These are phyloP conservation scores for Eupithecia inturbata DNA, from an alignment of 2,888 invertebrate genomes.

Conservation along the genomic window DNA sequence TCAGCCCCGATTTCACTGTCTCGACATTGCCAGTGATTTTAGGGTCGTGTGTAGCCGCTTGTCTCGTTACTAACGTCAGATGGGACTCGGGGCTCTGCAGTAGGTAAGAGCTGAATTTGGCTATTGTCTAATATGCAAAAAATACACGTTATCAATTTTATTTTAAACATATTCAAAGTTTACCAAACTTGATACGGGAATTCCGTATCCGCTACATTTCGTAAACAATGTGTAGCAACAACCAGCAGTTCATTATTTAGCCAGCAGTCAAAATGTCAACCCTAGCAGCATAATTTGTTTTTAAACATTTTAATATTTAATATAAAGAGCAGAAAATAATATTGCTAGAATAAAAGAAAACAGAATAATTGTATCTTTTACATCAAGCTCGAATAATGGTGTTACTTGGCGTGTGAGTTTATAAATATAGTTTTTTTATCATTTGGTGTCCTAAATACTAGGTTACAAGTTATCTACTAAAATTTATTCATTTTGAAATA, in stretches of 20 bases:
- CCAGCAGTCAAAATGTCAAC: not conserved
- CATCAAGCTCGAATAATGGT: not conserved
- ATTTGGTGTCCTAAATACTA: not conserved
- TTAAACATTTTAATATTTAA: not conserved
- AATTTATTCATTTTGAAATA: too few species aligned
- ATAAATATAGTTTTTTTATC: not conserved
- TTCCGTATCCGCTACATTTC: not conserved
- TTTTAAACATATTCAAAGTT: too few species aligned
- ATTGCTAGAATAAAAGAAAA: not conserved
- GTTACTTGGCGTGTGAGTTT: slow-evolving; percentile 6
- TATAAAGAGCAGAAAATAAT: not conserved
- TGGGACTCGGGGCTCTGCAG: too few species aligned
- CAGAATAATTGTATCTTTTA: not conserved
- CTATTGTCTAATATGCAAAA: too few species aligned
- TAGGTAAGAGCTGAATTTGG: too few species aligned
- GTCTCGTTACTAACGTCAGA: too few species aligned
- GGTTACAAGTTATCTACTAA: too few species aligned
- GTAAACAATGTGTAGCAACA: not conserved
- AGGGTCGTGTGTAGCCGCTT: too few species aligned
- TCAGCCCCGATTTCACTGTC: too few species aligned
- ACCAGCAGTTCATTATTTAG: not conserved
- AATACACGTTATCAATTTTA: too few species aligned
- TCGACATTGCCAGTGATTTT: too few species aligned
- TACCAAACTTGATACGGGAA: slow-evolving; percentile 1
- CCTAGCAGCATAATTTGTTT: not conserved